Percentiles rank a stretch among this genome's conserved stretches.
Evolutionary conservation across 2,113 vertebrate genomes (phyloP).

Genomic region (Gasterosteus aculeatus): DNA sequence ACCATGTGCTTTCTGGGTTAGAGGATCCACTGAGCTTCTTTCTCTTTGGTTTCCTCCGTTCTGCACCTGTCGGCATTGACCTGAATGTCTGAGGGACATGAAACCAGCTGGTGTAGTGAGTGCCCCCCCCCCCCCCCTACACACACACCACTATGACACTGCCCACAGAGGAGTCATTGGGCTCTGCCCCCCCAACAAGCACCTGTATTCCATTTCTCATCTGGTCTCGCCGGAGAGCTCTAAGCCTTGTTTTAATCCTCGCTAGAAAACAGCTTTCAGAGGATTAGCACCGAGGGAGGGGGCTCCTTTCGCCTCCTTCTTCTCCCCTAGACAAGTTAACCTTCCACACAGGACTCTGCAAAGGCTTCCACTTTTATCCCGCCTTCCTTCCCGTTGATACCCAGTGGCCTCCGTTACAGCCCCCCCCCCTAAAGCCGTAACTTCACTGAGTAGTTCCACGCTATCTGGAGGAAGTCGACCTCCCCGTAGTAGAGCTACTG

Average conservation of each 20-base stretch:
- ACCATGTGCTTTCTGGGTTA: conserved; percentile 66
- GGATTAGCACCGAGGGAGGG: conserved; percentile 79
- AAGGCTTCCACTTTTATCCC: conserved; percentile 61
- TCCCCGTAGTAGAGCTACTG: conserved; percentile 27
- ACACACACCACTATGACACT: conserved; percentile 53
- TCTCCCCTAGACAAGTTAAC: conserved; percentile 47
- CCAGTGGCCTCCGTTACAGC: conserved; percentile 51
- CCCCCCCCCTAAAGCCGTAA: conserved; percentile 43
- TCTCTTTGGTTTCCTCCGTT: conserved; percentile 36
- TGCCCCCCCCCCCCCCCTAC: conserved; percentile 16
- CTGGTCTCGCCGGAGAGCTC: conserved; percentile 66
- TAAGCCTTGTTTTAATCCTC: conserved; percentile 83
- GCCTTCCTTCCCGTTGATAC: conserved; percentile 35
- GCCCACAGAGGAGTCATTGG: conserved; percentile 67
- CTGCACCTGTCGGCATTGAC: conserved; percentile 76
- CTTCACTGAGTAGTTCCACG: conserved; percentile 54
- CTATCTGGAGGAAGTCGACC: conserved; percentile 49
- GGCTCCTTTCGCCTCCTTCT: conserved; percentile 8
- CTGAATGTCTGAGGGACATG: conserved; percentile 74
- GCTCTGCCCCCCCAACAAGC: conserved; percentile 67
- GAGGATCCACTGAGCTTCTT: conserved; percentile 57
- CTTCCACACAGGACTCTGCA: conserved; percentile 29
- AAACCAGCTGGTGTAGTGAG: conserved; percentile 62
- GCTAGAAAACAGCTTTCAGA: conserved; percentile 80
- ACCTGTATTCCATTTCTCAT: conserved; percentile 81